These are phyloP conservation scores for Scomber colias DNA, from an alignment of 2,113 vertebrate genomes.

Conservation along the genomic window DNA sequence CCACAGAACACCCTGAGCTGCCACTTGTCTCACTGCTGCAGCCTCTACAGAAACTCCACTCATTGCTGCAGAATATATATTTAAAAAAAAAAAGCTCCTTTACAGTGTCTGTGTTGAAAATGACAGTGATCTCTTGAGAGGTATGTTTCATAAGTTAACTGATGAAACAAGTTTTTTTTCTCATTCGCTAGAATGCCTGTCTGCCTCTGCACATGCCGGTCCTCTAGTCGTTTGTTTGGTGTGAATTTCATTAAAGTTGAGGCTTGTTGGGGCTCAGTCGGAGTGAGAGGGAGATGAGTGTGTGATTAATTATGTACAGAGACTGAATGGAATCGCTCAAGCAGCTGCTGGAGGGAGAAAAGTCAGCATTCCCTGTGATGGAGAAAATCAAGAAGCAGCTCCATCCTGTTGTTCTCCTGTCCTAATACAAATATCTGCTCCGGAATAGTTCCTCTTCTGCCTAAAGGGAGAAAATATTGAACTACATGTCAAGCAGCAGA, in stretches of 20 bases:
- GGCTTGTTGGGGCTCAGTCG: constrained; percentile 19
- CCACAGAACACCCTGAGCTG: neutral
- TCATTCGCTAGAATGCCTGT: neutral
- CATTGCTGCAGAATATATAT: constrained; percentile 1
- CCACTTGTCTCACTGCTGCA: constrained; percentile 12
- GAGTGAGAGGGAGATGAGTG: constrained; percentile 44
- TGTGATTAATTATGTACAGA: constrained; percentile 64
- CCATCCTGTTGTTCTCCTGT: neutral
- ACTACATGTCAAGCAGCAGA: neutral
- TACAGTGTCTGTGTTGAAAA: constrained; percentile 2
- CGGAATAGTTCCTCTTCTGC: neutral
- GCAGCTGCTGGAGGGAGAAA: constrained; percentile 21
- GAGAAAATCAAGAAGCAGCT: constrained; percentile 4
- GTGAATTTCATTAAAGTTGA: constrained; percentile 63
- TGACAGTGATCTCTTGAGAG: constrained; percentile 30
- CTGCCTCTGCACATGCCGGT: constrained; percentile 20
- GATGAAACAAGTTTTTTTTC: constrained; percentile 18
- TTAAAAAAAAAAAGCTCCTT: neutral
- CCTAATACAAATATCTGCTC: neutral
- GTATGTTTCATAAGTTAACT: neutral
- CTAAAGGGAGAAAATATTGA: neutral
- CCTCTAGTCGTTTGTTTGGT: constrained; percentile 35
- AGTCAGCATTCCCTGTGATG: neutral
- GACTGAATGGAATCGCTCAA: constrained; percentile 28
- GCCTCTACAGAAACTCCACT: neutral